A percentile compares a stretch with the other conserved stretches of the same genome.
These are phyloP conservation scores for Callipepla squamata DNA, from an alignment of 2,113 vertebrate species.

Conservation along the genomic window DNA sequence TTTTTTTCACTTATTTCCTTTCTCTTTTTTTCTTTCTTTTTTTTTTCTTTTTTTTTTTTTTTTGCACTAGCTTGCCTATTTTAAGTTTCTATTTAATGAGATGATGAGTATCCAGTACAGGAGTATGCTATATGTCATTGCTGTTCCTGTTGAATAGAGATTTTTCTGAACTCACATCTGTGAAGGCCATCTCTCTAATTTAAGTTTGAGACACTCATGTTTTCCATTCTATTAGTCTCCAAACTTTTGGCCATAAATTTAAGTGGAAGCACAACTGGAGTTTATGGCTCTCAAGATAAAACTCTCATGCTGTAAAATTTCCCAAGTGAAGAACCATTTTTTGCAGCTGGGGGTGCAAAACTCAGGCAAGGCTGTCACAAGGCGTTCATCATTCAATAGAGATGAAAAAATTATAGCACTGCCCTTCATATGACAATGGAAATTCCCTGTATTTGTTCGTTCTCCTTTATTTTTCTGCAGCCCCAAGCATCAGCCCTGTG, in stretches of 20 bases:
- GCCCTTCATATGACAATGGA: background rate
- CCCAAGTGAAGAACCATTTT: slow-evolving; percentile 32
- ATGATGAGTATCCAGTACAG: background rate
- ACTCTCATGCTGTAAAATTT: slow-evolving; percentile 18
- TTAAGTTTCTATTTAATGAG: slow-evolving; percentile 25
- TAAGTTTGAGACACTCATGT: slow-evolving; percentile 35
- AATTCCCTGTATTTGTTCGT: background rate
- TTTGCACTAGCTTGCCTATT: background rate
- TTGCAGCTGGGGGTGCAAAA: background rate
- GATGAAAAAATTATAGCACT: background rate
- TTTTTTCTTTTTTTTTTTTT: background rate
- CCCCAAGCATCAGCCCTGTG: background rate
- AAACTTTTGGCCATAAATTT: slow-evolving; percentile 54
- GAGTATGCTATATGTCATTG: background rate
- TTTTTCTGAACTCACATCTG: slow-evolving; percentile 11
- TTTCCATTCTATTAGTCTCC: slow-evolving; percentile 52
- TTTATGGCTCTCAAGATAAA: slow-evolving; percentile 32
- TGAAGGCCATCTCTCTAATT: slow-evolving; percentile 5
- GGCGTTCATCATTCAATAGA: background rate
- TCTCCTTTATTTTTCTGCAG: background rate
- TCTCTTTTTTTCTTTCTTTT: background rate
- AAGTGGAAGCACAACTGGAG: slow-evolving; percentile 27
- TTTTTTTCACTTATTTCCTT: background rate
- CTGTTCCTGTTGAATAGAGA: background rate
- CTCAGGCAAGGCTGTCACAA: background rate